Conservation (phyloP, 2,113 vertebrate genomes). For the Tretioscincus oriximinensis region DNA sequence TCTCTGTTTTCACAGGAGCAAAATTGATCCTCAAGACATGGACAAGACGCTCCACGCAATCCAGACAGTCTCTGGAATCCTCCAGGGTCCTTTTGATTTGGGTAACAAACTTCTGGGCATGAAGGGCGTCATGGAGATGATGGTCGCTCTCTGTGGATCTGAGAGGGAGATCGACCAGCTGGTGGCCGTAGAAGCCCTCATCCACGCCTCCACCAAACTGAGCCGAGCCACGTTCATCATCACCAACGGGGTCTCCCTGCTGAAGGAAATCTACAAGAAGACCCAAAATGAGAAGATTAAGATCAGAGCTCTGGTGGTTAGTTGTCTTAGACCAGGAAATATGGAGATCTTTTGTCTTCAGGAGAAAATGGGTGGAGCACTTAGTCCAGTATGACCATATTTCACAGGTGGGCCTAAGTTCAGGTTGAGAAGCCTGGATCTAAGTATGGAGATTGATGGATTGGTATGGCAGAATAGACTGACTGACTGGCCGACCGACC, state of each 20-base stretch:
- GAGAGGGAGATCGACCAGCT: slow-evolving; percentile 94
- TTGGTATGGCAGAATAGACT: too few relatives aligned
- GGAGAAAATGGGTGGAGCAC: too few relatives aligned
- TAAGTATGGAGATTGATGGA: too few relatives aligned
- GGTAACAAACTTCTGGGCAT: slow-evolving; percentile 87
- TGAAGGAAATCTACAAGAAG: slow-evolving; percentile 97
- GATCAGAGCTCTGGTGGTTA: slow-evolving; percentile 93
- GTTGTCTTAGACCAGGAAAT: slow-evolving; percentile 39
- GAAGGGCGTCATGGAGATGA: slow-evolving; percentile 98
- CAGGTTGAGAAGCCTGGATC: too few relatives aligned
- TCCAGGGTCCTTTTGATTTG: slow-evolving; percentile 94
- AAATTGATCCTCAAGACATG: slow-evolving; percentile 95
- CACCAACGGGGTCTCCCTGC: slow-evolving; percentile 87
- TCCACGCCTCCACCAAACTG: slow-evolving; percentile 92
- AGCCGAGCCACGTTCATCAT: slow-evolving; percentile 95
- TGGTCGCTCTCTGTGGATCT: slow-evolving; percentile 92
- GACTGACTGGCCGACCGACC: too few relatives aligned
- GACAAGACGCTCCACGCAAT: slow-evolving; percentile 94
- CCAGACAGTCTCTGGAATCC: slow-evolving; percentile 88
- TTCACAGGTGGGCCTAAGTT: too few relatives aligned
- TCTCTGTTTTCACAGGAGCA: slow-evolving; percentile 74
- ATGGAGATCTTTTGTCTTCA: background rate
- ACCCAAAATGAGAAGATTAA: slow-evolving; percentile 97
- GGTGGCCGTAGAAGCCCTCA: slow-evolving; percentile 94
- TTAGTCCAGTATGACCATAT: too few relatives aligned